These are phyloP conservation scores for Oncopodura yosiiana DNA, from an alignment of 1,140 invertebrate genomes.

Conservation along the genomic window DNA sequence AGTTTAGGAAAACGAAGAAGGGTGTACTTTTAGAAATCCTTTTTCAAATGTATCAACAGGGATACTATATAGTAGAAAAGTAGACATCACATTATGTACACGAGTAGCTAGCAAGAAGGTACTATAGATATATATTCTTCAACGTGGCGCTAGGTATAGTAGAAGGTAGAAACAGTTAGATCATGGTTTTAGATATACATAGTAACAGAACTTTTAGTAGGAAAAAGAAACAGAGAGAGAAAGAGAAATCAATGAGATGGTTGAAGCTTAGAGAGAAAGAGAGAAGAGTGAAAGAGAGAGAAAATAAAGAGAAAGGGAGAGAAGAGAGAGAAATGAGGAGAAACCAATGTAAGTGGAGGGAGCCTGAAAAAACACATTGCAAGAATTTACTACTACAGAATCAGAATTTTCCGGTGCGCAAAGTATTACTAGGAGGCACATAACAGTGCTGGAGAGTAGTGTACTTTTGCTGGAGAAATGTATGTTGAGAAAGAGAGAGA, in stretches of 20 bases:
- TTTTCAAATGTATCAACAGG: too few relatives aligned
- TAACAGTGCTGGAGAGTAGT: background rate
- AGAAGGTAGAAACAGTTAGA: too few relatives aligned
- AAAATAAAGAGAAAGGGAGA: background rate
- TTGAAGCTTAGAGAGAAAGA: background rate
- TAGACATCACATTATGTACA: too few relatives aligned
- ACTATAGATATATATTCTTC: too few relatives aligned
- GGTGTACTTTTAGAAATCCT: too few relatives aligned
- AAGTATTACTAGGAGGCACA: too few relatives aligned
- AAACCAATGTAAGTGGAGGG: background rate
- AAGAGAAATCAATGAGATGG: background rate
- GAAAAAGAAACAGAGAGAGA: slow-evolving; percentile 9
- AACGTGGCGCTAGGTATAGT: too few relatives aligned
- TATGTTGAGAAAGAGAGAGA: background rate
- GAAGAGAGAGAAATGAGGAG: background rate
- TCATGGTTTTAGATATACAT: background rate
- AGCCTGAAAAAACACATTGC: background rate
- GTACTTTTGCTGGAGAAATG: background rate
- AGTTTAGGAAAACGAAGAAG: too few relatives aligned
- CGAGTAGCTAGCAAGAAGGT: too few relatives aligned
- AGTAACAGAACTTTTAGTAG: background rate
- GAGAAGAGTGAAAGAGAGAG: slow-evolving; percentile 1
- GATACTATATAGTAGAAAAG: too few relatives aligned
- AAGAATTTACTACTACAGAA: too few relatives aligned
- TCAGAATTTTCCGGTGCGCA: too few relatives aligned